Conservation (phyloP, 2,888 invertebrate genomes). For the Cryptosula pallasiana region DNA sequence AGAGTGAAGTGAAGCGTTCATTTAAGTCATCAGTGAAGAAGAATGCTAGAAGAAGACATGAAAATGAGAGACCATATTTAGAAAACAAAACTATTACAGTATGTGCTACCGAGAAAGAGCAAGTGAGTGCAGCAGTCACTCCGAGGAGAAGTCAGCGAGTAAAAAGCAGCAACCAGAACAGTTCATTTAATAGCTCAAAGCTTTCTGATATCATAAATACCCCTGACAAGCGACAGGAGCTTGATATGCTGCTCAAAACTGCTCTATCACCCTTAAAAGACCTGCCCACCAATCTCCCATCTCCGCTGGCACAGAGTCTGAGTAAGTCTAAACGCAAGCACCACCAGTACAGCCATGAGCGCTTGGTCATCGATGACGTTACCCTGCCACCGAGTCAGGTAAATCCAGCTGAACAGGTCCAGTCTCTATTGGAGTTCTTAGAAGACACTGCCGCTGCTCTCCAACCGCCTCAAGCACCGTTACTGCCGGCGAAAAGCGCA, state of each 20-base stretch:
- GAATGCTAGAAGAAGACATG: too few relatives aligned
- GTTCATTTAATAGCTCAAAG: too few relatives aligned
- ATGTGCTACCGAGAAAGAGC: too few relatives aligned
- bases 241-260: not conserved
- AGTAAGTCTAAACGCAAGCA: not conserved
- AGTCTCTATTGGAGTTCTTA: not conserved
- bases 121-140: too few relatives aligned
- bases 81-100: too few relatives aligned
- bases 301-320: not conserved
- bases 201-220: too few relatives aligned
- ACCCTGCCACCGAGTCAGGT: not conserved
- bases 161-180: too few relatives aligned
- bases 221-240: too few relatives aligned
- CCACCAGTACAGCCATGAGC: not conserved
- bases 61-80: too few relatives aligned
- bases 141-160: too few relatives aligned
- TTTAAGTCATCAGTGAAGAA: too few relatives aligned
- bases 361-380: constrained; percentile 2
- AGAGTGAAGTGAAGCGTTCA: too few relatives aligned
- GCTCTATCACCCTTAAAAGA: not conserved
- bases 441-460: constrained; percentile 10
- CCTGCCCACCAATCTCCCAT: not conserved
- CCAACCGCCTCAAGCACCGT: not conserved
- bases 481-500: not conserved
- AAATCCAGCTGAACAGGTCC: constrained; percentile 1